These are phyloP conservation scores for Macrotus californicus DNA, from an alignment of 2,113 vertebrate genomes.

Conservation along the genomic window DNA sequence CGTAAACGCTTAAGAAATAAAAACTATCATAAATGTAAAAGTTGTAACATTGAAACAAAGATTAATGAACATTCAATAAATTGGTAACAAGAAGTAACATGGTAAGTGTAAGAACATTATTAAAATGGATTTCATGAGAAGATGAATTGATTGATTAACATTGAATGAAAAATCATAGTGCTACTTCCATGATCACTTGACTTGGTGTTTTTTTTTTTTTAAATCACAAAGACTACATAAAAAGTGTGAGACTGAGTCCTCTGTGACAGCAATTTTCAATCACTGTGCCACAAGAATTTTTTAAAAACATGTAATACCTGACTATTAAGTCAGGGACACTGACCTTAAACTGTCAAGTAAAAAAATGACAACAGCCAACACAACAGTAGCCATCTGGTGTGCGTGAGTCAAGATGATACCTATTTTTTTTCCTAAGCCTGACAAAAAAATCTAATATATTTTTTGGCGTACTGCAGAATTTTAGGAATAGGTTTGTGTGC, in stretches of 20 bases:
- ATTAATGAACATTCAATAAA: not conserved
- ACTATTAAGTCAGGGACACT: not conserved
- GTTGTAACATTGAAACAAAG: not conserved
- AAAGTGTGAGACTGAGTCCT: not conserved
- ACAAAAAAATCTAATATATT: not conserved
- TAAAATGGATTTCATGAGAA: not conserved
- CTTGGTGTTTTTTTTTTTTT: not conserved
- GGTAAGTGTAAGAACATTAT: not conserved
- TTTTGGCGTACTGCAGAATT: not conserved
- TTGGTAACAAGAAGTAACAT: not conserved
- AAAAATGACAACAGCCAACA: not conserved
- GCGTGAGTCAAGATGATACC: not conserved
- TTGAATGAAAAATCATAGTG: not conserved
- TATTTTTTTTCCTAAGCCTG: not conserved
- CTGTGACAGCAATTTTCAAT: not conserved
- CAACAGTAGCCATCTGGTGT: not conserved
- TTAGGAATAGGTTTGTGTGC: not conserved
- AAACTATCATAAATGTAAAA: not conserved
- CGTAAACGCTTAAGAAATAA: not conserved
- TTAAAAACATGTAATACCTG: not conserved
- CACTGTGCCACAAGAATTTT: not conserved
- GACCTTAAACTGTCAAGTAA: not conserved
- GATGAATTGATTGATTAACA: not conserved
- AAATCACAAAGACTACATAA: not conserved
- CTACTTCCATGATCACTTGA: not conserved